Percentiles rank a stretch among this genome's conserved stretches.
Conservation (phyloP, 2,797 vertebrate species). For the Acropternis orthonyx region DNA sequence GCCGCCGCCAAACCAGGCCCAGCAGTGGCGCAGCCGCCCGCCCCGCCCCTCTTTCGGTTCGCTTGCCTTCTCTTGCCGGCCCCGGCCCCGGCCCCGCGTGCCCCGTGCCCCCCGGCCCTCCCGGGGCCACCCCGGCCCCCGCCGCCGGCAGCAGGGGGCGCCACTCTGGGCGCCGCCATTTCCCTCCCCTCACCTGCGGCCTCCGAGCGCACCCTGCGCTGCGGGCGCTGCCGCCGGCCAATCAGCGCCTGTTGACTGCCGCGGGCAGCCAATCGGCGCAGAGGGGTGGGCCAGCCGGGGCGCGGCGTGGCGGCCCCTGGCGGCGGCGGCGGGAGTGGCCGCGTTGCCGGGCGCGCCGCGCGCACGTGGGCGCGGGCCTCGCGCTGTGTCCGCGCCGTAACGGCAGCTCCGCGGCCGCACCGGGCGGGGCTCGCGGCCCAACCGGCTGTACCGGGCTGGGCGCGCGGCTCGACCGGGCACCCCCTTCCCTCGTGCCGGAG, state of each 20-base stretch:
- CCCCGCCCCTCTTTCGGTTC: neutral
- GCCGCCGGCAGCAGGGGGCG: slow-evolving; percentile 3
- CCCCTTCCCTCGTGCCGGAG: neutral
- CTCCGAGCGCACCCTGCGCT: neutral
- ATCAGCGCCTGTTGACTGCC: neutral
- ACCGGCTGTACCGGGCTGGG: neutral
- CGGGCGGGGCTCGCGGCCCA: neutral
- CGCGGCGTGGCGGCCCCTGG: neutral
- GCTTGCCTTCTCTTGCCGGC: neutral
- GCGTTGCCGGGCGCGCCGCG: neutral
- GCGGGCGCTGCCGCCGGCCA: neutral
- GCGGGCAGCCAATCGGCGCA: neutral
- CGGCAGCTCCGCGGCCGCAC: neutral
- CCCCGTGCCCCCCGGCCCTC: neutral
- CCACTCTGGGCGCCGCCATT: slow-evolving; percentile 6
- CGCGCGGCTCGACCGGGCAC: neutral
- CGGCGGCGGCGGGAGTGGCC: neutral
- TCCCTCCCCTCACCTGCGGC: slow-evolving; percentile 33
- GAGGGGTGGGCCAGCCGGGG: neutral
- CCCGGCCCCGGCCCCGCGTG: neutral
- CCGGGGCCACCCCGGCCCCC: neutral
- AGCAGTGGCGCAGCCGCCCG: neutral
- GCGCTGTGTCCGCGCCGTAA: neutral
- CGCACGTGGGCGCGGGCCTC: neutral
- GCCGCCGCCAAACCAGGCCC: neutral